These are phyloP conservation scores for Forficula auricularia DNA, from an alignment of 1,140 invertebrate genomes.

Conservation along the genomic window DNA sequence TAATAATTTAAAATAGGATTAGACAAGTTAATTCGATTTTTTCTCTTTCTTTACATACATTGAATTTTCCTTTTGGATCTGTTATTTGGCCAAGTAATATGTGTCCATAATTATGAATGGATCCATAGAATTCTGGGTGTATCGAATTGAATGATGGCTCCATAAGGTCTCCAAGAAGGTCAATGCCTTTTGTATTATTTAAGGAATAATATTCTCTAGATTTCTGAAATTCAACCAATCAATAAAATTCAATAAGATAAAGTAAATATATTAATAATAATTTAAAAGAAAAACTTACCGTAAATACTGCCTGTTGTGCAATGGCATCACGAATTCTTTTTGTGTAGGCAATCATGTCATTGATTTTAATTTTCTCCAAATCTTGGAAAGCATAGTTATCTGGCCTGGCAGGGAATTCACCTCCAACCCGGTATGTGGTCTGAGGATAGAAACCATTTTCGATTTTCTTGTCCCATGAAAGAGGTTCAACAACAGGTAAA, in stretches of 20 bases:
- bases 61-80: conserved; percentile 20
- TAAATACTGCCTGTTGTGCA: conserved; percentile 16
- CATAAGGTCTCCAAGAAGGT: conserved; percentile 20
- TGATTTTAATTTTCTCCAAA: conserved; percentile 16
- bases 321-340: conserved; percentile 20
- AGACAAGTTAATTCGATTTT: no score
- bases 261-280: no score
- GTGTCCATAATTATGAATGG: conserved; percentile 20
- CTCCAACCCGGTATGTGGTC: conserved; percentile 20
- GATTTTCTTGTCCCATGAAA: not conserved
- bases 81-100: conserved; percentile 17
- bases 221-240: conserved; percentile 2
- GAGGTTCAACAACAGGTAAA: conserved; percentile 26
- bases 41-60: conserved; percentile 18
- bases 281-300: no score
- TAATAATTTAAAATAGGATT: not conserved
- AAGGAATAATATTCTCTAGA: conserved; percentile 8
- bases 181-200: conserved; percentile 16
- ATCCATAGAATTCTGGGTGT: conserved; percentile 18
- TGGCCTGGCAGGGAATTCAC: conserved; percentile 20
- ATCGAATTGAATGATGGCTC: conserved; percentile 11
- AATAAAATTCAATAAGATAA: no score
- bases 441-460: conserved; percentile 21
- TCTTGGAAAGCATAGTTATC: conserved; percentile 19
- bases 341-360: conserved; percentile 19